phyloP scores from a whole-genome alignment of 2,888 invertebrate genomes.

The Mythimna albipuncta region DNA sequence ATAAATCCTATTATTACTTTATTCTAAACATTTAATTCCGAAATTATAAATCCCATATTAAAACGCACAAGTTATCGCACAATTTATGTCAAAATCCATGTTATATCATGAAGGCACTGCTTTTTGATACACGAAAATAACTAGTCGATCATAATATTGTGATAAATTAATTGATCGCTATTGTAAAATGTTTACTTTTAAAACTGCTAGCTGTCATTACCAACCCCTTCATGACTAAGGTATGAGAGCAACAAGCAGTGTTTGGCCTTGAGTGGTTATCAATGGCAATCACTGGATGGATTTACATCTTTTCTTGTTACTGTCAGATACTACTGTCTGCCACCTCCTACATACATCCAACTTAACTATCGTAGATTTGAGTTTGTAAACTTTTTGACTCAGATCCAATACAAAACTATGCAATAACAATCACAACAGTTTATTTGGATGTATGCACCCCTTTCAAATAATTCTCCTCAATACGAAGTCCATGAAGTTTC shows the following conservation, averaged over 20 bases:
- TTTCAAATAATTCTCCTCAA: slow-evolving; percentile 1
- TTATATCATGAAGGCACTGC: slow-evolving; percentile 85
- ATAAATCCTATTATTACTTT: slow-evolving; percentile 61
- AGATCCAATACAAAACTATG: slow-evolving; percentile 1
- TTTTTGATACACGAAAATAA: slow-evolving; percentile 70
- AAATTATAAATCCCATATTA: slow-evolving; percentile 66
- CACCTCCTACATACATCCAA: slow-evolving; percentile 29
- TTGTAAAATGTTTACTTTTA: slow-evolving; percentile 47
- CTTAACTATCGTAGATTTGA: background rate
- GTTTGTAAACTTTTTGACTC: background rate
- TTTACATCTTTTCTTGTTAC: slow-evolving; percentile 29
- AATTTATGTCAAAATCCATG: slow-evolving; percentile 73
- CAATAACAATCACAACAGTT: slow-evolving; percentile 17
- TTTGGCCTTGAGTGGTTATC: background rate
- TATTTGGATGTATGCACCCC: slow-evolving; percentile 31
- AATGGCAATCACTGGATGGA: slow-evolving; percentile 5
- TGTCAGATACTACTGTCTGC: background rate
- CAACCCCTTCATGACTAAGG: slow-evolving; percentile 12
- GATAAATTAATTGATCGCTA: slow-evolving; percentile 66
- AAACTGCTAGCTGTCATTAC: slow-evolving; percentile 53
- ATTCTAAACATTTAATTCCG: slow-evolving; percentile 61
- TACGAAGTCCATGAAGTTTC: slow-evolving; percentile 53
- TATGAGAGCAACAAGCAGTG: slow-evolving; percentile 31
- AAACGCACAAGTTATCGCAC: slow-evolving; percentile 68
- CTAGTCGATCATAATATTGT: slow-evolving; percentile 64